These are phyloP conservation scores for Macrosteles quadrilineatus DNA, from an alignment of 1,140 invertebrate species.

Conservation along the genomic window DNA sequence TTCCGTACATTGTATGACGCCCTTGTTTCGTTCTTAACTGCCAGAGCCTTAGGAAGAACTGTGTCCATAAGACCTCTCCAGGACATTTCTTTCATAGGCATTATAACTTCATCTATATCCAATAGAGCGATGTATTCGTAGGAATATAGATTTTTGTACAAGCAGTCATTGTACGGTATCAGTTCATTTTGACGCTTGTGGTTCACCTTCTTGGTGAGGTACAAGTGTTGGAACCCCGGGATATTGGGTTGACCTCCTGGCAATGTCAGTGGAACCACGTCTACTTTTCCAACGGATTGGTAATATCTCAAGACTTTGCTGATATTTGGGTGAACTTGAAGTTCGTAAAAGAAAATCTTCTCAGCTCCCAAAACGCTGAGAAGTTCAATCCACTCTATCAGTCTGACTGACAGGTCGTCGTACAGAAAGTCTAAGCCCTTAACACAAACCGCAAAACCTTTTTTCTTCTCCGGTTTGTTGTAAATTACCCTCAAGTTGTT, in stretches of 20 bases:
- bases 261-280: constrained; percentile 83
- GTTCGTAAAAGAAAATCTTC: constrained; percentile 90
- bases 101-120: constrained; percentile 94
- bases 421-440: constrained; percentile 91
- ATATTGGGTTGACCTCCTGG: constrained; percentile 91
- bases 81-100: constrained; percentile 74
- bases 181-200: constrained; percentile 93
- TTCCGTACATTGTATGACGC: constrained; percentile 90
- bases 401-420: constrained; percentile 83
- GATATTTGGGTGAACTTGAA: constrained; percentile 88
- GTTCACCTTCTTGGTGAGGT: constrained; percentile 85
- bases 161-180: constrained; percentile 95
- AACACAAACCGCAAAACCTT: constrained; percentile 91
- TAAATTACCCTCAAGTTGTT: constrained; percentile 88
- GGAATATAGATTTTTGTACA: constrained; percentile 89
- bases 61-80: constrained; percentile 80
- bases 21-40: constrained; percentile 70
- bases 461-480: constrained; percentile 62
- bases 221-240: constrained; percentile 84
- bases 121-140: constrained; percentile 89
- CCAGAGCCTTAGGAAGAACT: constrained; percentile 68
- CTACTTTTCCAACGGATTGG: constrained; percentile 69
- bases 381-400: constrained; percentile 95
- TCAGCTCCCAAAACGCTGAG: constrained; percentile 84
- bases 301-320: constrained; percentile 86